Percentiles rank a stretch among this genome's conserved stretches.
Conservation (phyloP, 2,113 vertebrate species). For the Notechis scutatus region DNA sequence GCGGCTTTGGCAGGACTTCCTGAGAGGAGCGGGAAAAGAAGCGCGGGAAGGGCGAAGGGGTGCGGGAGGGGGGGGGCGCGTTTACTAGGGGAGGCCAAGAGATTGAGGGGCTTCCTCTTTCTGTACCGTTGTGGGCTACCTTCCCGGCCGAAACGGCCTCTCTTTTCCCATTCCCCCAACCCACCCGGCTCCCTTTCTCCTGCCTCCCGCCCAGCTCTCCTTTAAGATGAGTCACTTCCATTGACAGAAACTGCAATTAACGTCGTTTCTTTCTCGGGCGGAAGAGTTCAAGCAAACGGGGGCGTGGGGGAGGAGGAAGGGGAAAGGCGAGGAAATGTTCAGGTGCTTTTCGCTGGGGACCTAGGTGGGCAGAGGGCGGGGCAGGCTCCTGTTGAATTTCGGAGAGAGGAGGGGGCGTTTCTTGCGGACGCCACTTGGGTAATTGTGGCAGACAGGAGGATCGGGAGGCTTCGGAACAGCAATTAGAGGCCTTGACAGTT, state of each 20-base stretch:
- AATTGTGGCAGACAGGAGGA: conserved; percentile 60
- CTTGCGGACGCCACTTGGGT: conserved; percentile 45
- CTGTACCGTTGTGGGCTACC: neutral
- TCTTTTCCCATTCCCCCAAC: too few species aligned
- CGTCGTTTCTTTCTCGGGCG: neutral
- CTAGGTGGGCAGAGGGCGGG: neutral
- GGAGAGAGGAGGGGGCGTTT: neutral
- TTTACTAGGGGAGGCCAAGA: too few species aligned
- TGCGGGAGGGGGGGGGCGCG: neutral
- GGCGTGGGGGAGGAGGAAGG: accelerated
- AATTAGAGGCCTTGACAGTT: conserved; percentile 44
- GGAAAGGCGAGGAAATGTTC: neutral
- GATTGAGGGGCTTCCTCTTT: neutral
- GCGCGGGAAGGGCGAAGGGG: neutral
- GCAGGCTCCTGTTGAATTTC: conserved; percentile 56
- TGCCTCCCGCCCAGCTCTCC: neutral
- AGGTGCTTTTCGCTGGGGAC: neutral
- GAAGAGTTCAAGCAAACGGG: neutral
- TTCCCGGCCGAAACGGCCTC: neutral
- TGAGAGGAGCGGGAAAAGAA: neutral
- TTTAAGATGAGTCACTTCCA: neutral
- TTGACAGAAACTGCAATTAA: neutral
- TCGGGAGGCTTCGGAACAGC: conserved; percentile 55
- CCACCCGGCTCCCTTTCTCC: neutral
- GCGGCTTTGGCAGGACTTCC: conserved; percentile 13